These are phyloP conservation scores for Toxotes chatareus DNA, from an alignment of 2,113 vertebrate genomes.

Conservation along the genomic window DNA sequence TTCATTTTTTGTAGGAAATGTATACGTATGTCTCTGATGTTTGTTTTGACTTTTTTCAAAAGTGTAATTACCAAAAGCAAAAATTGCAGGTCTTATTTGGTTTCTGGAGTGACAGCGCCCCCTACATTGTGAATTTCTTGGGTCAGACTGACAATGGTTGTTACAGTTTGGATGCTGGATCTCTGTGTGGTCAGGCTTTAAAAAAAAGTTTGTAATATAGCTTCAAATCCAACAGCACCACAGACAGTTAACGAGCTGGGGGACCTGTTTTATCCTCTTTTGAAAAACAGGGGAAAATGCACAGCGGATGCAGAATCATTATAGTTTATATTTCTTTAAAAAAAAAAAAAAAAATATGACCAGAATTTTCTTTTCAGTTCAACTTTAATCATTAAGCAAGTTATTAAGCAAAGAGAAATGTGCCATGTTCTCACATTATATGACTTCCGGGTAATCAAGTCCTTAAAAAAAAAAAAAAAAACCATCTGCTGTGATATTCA, in stretches of 20 bases:
- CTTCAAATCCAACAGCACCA: too few relatives aligned
- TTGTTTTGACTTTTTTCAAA: not conserved
- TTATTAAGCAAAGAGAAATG: not conserved
- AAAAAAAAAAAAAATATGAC: not conserved
- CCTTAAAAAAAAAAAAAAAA: not conserved
- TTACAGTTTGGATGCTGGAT: not conserved
- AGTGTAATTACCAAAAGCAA: too few relatives aligned
- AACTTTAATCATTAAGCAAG: not conserved
- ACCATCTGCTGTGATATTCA: too few relatives aligned
- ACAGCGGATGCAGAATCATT: not conserved
- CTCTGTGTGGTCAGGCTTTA: too few relatives aligned
- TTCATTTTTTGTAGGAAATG: too few relatives aligned
- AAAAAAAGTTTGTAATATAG: too few relatives aligned
- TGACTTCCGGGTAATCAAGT: not conserved
- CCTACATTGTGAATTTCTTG: too few relatives aligned
- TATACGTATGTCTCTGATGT: too few relatives aligned
- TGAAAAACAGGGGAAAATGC: not conserved
- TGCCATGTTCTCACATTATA: not conserved
- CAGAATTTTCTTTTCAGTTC: not conserved
- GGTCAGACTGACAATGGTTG: too few relatives aligned
- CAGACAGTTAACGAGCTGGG: too few relatives aligned
- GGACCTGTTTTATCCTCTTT: not conserved
- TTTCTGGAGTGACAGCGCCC: too few relatives aligned
- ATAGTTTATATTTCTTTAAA: not conserved
- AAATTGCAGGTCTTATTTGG: too few relatives aligned